Base-by-base conservation (phyloP, 2,113 vertebrate genomes). In the Seriola quinqueradiata region DNA sequence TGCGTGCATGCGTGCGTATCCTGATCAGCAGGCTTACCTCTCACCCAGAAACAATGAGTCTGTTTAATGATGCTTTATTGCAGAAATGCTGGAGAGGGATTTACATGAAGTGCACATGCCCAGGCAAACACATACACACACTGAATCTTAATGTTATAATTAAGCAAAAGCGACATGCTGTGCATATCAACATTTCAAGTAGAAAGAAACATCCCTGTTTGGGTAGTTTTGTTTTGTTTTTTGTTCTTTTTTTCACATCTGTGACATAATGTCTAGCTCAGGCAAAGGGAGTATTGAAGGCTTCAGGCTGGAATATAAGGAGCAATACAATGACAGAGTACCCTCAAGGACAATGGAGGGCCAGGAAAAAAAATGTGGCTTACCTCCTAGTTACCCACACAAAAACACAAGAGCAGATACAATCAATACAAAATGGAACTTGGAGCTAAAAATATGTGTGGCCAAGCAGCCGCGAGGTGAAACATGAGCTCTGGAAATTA, bases 381-480 rank as follows among this genome's bases (percentile, higher is more conserved):
- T 64, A 75, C 72, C 38, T 90, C 89, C 92, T 88, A 82, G 76
- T 59, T 75, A 38, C 83, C 82, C 85, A 60, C 78, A 74, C 73
- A 87, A 81, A 86, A 82, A 91, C 81, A 78, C 84, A 70, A 70
- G 68, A 92, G 83, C 76, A 89, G 89, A 94, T 87, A 65, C 70
- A 87, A 93, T 95, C 93, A 60, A 95, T 94, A 92, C 75, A 88
- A 85, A 87, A 90, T 72, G 74, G 76, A 85, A 86, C 73, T 80
- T 4, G 54, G 25, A 81, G 90, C 93, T 94, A 92, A 91, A 94
- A 91, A 93, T 93, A 94, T 60, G 69, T 61, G 73, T 5, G n/a
- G 67, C 85, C 80, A 46, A 87, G 82, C 83, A 87, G 77, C 76
- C 23, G 70, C 5, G 32, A 81, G 77, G 82, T 89, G 89, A 94